phyloP scores from a whole-genome alignment of 2,888 invertebrate species.

The Chalcis sispes region DNA sequence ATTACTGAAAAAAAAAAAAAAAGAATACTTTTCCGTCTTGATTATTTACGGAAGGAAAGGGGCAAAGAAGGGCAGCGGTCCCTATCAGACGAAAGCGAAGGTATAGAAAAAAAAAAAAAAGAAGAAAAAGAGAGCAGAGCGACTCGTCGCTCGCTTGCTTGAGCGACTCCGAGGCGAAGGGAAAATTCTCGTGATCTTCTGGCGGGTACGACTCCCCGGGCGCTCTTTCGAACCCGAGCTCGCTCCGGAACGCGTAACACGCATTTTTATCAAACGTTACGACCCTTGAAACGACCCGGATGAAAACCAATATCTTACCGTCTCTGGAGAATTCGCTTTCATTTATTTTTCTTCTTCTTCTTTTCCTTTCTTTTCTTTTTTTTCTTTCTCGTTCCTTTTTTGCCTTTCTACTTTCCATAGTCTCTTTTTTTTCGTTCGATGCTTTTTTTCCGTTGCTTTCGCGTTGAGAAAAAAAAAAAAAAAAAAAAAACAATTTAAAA shows the following conservation, averaged over 20 bases:
- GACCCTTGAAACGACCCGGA: conserved; percentile 74
- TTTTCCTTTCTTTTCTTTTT: conserved; percentile 14
- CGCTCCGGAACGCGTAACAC: conserved; percentile 74
- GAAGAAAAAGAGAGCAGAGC: too few species aligned
- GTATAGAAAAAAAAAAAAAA: too few species aligned
- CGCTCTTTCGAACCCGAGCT: conserved; percentile 69
- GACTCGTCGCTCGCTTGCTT: too few species aligned
- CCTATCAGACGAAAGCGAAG: conserved; percentile 46
- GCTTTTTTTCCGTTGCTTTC: conserved; percentile 19
- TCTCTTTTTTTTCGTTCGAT: conserved; percentile 63
- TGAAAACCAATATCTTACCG: conserved; percentile 76
- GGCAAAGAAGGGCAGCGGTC: too few species aligned
- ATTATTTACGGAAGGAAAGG: conserved; percentile 54
- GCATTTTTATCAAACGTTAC: conserved; percentile 77
- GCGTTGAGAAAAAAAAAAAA: too few species aligned
- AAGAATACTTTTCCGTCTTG: conserved; percentile 40
- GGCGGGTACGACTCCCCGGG: conserved; percentile 72
- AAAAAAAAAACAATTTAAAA: conserved; percentile 10
- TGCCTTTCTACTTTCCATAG: conserved; percentile 59
- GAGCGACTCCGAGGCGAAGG: conserved; percentile 61
- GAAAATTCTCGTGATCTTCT: conserved; percentile 75
- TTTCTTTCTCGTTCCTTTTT: conserved; percentile 8
- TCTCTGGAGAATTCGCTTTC: conserved; percentile 71
- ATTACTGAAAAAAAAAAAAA: neutral
- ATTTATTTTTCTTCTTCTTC: conserved; percentile 42